These are phyloP conservation scores for Lepus europaeus DNA, from an alignment of 2,113 vertebrate species.

Conservation along the genomic window DNA sequence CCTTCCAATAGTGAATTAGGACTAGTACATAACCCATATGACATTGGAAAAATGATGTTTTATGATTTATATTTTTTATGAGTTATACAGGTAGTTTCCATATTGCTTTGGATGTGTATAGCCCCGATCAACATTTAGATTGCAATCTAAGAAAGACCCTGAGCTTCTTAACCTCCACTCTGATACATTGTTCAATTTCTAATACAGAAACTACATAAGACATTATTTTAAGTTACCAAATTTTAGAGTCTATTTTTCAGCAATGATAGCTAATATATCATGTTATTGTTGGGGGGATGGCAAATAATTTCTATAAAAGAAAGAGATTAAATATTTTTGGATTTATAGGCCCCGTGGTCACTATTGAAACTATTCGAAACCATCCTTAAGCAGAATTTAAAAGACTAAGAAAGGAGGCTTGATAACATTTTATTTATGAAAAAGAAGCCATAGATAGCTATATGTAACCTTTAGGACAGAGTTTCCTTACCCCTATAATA, in stretches of 20 bases:
- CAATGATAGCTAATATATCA: not conserved
- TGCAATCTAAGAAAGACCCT: not conserved
- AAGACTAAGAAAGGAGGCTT: not conserved
- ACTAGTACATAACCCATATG: not conserved
- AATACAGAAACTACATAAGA: not conserved
- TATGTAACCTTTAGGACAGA: not conserved
- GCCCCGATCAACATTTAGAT: not conserved
- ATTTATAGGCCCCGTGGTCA: not conserved
- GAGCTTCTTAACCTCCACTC: not conserved
- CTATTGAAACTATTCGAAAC: not conserved
- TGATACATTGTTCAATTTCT: not conserved
- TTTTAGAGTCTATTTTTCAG: not conserved
- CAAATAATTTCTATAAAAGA: not conserved
- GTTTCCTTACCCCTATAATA: not conserved
- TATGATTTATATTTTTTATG: not conserved
- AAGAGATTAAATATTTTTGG: not conserved
- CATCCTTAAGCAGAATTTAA: not conserved
- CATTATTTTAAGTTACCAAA: not conserved
- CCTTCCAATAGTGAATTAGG: not conserved
- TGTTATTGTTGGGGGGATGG: not conserved
- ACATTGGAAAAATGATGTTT: not conserved
- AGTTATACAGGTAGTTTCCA: not conserved
- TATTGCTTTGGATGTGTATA: not conserved
- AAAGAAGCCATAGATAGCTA: not conserved
- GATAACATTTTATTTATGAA: not conserved